A percentile compares a stretch with the other conserved stretches of the same genome.
These are phyloP conservation scores for Erpetoichthys calabaricus DNA, from an alignment of 2,797 vertebrate species.

Conservation along the genomic window DNA sequence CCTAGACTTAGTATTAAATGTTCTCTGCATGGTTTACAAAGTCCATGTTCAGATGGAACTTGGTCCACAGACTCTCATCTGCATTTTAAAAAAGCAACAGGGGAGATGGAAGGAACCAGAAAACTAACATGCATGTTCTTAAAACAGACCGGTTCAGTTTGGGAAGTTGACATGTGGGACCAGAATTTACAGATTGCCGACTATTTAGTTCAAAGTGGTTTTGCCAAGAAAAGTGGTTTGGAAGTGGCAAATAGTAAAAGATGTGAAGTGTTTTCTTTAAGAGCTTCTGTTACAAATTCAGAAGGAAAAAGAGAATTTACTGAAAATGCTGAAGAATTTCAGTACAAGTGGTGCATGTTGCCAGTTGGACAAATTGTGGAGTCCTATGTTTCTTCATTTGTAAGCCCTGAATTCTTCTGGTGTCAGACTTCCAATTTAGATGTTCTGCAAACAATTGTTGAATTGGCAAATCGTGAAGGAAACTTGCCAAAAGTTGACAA, in stretches of 20 bases:
- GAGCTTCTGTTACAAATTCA: background rate
- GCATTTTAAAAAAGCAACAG: constrained; percentile 47
- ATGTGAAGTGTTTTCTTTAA: constrained; percentile 5
- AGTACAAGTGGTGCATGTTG: constrained; percentile 23
- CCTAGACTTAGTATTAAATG: constrained; percentile 64
- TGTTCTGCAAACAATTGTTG: constrained; percentile 46
- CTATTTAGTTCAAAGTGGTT: constrained; percentile 22
- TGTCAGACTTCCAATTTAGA: constrained; percentile 50
- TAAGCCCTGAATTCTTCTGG: constrained; percentile 69
- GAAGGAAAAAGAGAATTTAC: constrained; percentile 7
- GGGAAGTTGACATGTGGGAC: constrained; percentile 68
- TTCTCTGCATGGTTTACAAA: constrained; percentile 37
- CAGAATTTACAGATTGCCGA: constrained; percentile 38
- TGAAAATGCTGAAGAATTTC: constrained; percentile 1
- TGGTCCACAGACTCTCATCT: constrained; percentile 32
- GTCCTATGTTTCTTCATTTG: constrained; percentile 46
- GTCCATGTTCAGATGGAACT: constrained; percentile 9
- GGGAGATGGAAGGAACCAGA: constrained; percentile 32
- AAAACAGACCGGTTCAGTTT: constrained; percentile 44
- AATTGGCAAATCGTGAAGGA: constrained; percentile 38
- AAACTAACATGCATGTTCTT: constrained; percentile 61
- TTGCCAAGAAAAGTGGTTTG: constrained; percentile 7
- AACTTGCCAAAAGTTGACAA: constrained; percentile 15
- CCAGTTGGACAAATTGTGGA: constrained; percentile 43
- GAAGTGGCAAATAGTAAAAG: constrained; percentile 10